Percentiles rank a stretch among this genome's conserved stretches.
These are phyloP conservation scores for Andrena fulva DNA, from an alignment of 2,888 invertebrate species.

Conservation along the genomic window DNA sequence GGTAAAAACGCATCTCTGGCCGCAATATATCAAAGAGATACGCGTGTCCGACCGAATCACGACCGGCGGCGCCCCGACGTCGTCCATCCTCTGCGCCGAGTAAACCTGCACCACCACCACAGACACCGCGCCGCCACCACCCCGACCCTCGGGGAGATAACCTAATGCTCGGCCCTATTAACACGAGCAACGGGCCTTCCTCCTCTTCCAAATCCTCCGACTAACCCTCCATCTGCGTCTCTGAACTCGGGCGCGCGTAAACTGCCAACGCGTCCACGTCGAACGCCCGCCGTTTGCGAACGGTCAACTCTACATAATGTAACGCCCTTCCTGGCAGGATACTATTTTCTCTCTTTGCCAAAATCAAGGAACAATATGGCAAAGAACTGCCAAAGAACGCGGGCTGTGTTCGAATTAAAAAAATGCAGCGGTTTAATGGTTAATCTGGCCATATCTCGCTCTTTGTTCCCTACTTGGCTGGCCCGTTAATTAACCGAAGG, in stretches of 20 bases:
- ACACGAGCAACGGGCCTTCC: conserved; percentile 62
- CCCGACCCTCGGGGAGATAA: conserved; percentile 74
- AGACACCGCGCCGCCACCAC: conserved; percentile 23
- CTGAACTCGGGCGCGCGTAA: conserved; percentile 25
- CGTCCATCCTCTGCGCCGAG: conserved; percentile 47
- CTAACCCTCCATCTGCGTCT: conserved; percentile 1
- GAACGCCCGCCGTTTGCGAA: too few relatives aligned
- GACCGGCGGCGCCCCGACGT: conserved; percentile 52
- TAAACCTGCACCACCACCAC: conserved; percentile 42
- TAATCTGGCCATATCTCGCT: conserved; percentile 20
- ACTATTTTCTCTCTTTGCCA: too few relatives aligned
- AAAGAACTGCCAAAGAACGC: too few relatives aligned
- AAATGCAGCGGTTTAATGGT: conserved; percentile 9
- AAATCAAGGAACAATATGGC: too few relatives aligned
- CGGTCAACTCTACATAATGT: too few relatives aligned
- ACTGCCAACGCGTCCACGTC: conserved; percentile 9
- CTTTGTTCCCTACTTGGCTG: neutral
- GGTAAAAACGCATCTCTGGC: conserved; percentile 64
- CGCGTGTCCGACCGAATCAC: conserved; percentile 75
- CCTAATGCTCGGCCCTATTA: conserved; percentile 80
- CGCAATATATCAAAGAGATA: conserved; percentile 78
- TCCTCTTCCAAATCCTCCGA: conserved; percentile 7
- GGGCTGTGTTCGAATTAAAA: conserved; percentile 1
- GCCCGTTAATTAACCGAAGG: conserved; percentile 46
- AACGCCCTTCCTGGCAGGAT: too few relatives aligned